These are phyloP conservation scores for Lasioglossum pauxillum DNA, from an alignment of 2,888 invertebrate genomes.

Conservation along the genomic window DNA sequence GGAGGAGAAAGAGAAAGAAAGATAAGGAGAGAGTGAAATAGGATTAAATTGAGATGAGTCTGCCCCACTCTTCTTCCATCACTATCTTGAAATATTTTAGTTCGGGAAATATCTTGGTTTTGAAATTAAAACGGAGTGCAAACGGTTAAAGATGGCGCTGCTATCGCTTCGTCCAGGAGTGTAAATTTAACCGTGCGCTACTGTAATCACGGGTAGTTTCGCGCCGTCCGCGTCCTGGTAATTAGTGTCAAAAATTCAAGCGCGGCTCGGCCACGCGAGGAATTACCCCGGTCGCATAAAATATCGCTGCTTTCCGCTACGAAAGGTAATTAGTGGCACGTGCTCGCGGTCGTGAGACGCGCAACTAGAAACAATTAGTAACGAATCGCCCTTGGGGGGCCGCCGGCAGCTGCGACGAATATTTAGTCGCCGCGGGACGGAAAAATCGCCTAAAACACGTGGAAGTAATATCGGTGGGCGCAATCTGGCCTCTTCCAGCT, in stretches of 20 bases:
- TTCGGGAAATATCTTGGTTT: background rate
- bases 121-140: background rate
- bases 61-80: too few species aligned
- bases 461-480: slow-evolving; percentile 32
- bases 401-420: slow-evolving; percentile 65
- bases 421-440: slow-evolving; percentile 46
- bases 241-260: slow-evolving; percentile 68
- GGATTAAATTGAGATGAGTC: background rate
- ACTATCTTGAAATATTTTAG: background rate
- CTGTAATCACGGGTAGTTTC: slow-evolving; percentile 28
- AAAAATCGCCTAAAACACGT: slow-evolving; percentile 55
- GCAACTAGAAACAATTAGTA: slow-evolving; percentile 69
- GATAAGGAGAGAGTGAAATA: background rate
- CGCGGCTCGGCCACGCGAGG: slow-evolving; percentile 28
- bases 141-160: background rate
- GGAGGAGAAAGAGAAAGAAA: background rate
- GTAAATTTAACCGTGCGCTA: background rate
- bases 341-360: slow-evolving; percentile 68
- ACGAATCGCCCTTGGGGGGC: slow-evolving; percentile 56
- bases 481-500: slow-evolving; percentile 25
- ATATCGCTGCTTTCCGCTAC: slow-evolving; percentile 63
- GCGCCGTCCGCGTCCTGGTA: slow-evolving; percentile 53
- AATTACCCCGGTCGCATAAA: slow-evolving; percentile 62
- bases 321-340: slow-evolving; percentile 73
- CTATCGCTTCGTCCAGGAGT: background rate